These are phyloP conservation scores for Galeopsomyia nigrocyanea DNA, from an alignment of 2,888 invertebrate genomes.

Conservation along the genomic window DNA sequence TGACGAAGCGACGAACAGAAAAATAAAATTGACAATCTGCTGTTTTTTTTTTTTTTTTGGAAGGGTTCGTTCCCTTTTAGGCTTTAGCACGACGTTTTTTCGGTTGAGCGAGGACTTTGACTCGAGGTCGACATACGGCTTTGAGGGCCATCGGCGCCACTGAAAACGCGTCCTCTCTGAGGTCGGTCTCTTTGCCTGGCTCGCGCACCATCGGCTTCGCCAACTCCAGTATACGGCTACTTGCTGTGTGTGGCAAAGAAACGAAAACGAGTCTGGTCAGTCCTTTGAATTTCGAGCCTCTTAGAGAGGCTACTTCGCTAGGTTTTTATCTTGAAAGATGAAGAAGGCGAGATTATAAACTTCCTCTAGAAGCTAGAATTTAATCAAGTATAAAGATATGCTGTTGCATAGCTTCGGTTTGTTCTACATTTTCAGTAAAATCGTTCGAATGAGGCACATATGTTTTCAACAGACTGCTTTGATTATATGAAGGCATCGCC, in stretches of 20 bases:
- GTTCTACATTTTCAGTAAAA: too few species aligned
- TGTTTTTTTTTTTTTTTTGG: not conserved
- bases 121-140: constrained; percentile 56
- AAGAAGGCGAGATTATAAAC: too few species aligned
- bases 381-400: too few species aligned
- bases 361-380: too few species aligned
- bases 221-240: constrained; percentile 50
- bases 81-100: constrained; percentile 43
- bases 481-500: constrained; percentile 3
- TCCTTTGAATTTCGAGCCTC: too few species aligned
- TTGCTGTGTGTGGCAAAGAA: constrained; percentile 49
- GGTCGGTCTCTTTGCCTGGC: constrained; percentile 58
- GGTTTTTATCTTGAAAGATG: too few species aligned
- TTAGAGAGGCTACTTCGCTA: too few species aligned
- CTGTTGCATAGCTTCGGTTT: too few species aligned
- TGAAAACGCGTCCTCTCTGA: constrained; percentile 60
- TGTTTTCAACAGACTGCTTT: constrained; percentile 7
- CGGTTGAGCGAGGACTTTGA: constrained; percentile 59
- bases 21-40: not conserved
- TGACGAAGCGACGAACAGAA: not conserved
- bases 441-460: too few species aligned
- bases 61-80: not conserved
- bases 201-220: constrained; percentile 55
- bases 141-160: constrained; percentile 59
- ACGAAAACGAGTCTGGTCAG: not conserved